Percentiles rank a stretch among this genome's conserved stretches.
Conservation (phyloP, 2,113 vertebrate genomes). For the Pyrgilauda ruficollis region DNA sequence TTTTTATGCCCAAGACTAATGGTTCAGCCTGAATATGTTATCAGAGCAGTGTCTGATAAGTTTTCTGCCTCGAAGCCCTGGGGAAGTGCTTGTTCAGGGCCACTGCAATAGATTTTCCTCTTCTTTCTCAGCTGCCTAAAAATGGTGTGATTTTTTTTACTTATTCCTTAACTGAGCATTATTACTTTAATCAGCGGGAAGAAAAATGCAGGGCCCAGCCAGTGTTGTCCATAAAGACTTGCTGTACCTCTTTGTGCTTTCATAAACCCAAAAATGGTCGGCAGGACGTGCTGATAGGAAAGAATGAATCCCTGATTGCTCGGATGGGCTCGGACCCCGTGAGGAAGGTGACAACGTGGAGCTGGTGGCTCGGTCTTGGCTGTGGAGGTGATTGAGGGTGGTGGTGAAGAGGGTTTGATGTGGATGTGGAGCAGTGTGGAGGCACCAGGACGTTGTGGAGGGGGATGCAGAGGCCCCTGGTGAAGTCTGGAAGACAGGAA, state of each 20-base stretch:
- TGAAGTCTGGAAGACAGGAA: neutral
- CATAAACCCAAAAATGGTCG: neutral
- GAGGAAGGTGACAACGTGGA: neutral
- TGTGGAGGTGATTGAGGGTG: neutral
- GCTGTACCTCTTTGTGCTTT: neutral
- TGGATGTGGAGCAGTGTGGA: neutral
- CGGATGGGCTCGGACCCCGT: fast-evolving
- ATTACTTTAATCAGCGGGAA: neutral
- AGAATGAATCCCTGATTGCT: neutral
- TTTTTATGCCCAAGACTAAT: neutral
- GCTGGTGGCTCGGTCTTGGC: neutral
- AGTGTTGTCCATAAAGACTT: neutral
- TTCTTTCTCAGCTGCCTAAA: neutral
- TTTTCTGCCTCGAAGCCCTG: neutral
- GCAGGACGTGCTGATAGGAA: neutral
- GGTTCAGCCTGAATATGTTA: neutral
- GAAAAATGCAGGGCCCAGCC: neutral
- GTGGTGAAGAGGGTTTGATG: neutral
- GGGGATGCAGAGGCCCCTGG: too few species aligned
- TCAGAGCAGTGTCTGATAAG: neutral
- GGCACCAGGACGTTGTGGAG: neutral
- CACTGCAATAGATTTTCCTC: constrained; percentile 17
- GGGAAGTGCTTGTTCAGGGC: neutral
- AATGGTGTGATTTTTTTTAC: neutral
- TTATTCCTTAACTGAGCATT: neutral